These are phyloP conservation scores for Endomychus coccineus DNA, from an alignment of 2,888 invertebrate genomes.

Conservation along the genomic window DNA sequence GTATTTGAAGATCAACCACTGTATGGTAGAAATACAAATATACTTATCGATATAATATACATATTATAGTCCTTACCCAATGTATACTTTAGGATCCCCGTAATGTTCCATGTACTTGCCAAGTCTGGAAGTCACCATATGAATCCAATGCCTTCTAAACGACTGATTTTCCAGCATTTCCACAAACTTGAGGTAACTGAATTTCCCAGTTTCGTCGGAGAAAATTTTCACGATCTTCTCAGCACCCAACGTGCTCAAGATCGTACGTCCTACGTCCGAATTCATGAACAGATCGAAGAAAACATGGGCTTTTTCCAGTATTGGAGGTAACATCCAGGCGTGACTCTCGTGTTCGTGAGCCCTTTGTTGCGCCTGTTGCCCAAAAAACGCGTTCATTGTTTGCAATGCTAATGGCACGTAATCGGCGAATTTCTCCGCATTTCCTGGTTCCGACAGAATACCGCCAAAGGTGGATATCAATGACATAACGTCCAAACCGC, in stretches of 20 bases:
- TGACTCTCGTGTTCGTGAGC: conserved; percentile 62
- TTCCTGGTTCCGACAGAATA: conserved; percentile 10
- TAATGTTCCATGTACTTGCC: conserved; percentile 67
- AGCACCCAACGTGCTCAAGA: conserved; percentile 68
- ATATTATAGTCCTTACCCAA: too few relatives aligned
- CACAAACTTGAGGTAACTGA: conserved; percentile 66
- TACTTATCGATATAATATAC: too few relatives aligned
- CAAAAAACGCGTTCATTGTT: conserved; percentile 45
- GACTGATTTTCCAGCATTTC: conserved; percentile 74
- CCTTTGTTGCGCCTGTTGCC: conserved; percentile 53
- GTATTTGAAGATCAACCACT: too few relatives aligned
- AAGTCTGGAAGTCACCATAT: conserved; percentile 64
- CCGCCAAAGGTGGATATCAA: conserved; percentile 9
- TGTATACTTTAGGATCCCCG: conserved; percentile 62
- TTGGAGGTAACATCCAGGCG: conserved; percentile 63
- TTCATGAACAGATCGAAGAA: conserved; percentile 73
- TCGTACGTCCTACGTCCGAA: conserved; percentile 66
- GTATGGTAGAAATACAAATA: too few relatives aligned
- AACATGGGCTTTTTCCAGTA: conserved; percentile 61
- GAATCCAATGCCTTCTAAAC: conserved; percentile 74
- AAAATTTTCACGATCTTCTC: conserved; percentile 62
- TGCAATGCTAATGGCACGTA: conserved; percentile 10
- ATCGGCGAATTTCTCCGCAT: conserved; percentile 8
- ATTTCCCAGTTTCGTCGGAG: conserved; percentile 58
- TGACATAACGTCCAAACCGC: conserved; percentile 7